Evolutionary conservation across 2,113 vertebrate genomes (phyloP).

Genomic region (Myiopsitta monachus): DNA sequence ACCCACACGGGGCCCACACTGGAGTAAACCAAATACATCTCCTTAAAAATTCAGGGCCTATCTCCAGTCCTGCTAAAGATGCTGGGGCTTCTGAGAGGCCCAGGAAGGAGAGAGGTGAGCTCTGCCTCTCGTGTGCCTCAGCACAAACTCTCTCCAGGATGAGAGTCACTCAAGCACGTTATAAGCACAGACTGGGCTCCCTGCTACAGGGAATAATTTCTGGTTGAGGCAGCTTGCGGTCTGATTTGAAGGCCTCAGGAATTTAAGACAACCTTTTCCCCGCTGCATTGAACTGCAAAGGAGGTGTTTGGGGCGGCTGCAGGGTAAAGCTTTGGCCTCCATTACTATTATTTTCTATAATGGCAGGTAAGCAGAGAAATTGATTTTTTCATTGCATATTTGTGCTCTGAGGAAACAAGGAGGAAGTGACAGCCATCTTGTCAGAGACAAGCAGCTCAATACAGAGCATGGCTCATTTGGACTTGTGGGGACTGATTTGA

Average conservation of each 20-base stretch:
- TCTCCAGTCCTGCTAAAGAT: background rate
- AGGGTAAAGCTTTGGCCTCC: background rate
- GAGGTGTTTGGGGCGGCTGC: background rate
- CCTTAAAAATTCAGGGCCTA: background rate
- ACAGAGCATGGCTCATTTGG: background rate
- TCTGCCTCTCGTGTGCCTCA: background rate
- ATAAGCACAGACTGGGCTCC: background rate
- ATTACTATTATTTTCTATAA: background rate
- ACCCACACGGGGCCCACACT: fast-evolving
- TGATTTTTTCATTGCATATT: background rate
- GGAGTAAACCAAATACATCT: background rate
- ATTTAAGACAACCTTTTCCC: background rate
- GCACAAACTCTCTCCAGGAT: background rate
- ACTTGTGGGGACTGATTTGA: background rate
- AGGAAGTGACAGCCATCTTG: background rate
- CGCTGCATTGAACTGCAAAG: fast-evolving
- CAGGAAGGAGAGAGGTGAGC: background rate
- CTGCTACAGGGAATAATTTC: background rate
- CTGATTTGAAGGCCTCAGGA: background rate
- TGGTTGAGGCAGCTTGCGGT: background rate
- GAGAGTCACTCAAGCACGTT: background rate
- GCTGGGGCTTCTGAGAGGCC: background rate
- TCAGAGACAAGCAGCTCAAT: background rate
- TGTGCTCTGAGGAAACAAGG: background rate
- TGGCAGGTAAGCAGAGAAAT: background rate